phyloP scores from a whole-genome alignment of 2,888 invertebrate genomes.

The Cotesia congregata region DNA sequence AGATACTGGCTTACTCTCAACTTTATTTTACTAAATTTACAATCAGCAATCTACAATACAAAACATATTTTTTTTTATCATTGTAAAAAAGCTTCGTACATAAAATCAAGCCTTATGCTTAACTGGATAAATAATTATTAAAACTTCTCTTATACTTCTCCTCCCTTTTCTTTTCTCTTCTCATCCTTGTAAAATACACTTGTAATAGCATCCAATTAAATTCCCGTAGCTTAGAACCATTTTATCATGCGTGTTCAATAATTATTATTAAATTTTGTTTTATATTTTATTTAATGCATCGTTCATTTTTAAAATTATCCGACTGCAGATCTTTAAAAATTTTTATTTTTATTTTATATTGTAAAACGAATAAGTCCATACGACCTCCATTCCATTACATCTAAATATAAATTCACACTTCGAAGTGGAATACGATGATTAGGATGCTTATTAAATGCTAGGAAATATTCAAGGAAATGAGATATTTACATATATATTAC shows the following conservation, averaged over 20 bases:
- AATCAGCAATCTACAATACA: neutral
- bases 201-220: neutral
- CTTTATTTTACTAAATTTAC: neutral
- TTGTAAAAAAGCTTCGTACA: neutral
- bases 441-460: neutral
- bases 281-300: neutral
- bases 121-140: neutral
- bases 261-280: neutral
- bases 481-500: constrained; percentile 13
- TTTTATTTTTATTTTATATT: neutral
- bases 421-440: neutral
- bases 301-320: neutral
- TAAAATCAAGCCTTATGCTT: neutral
- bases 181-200: neutral
- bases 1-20: neutral
- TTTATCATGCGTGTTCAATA: neutral
- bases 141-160: no score
- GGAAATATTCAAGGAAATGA: neutral
- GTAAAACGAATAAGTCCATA: neutral
- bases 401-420: neutral
- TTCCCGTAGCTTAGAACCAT: neutral
- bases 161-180: no score
- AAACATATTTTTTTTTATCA: constrained; percentile 24
- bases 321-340: neutral
- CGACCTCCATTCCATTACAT: neutral